Conservation (phyloP, 2,797 vertebrate species). For the Decapterus maruadsi region DNA sequence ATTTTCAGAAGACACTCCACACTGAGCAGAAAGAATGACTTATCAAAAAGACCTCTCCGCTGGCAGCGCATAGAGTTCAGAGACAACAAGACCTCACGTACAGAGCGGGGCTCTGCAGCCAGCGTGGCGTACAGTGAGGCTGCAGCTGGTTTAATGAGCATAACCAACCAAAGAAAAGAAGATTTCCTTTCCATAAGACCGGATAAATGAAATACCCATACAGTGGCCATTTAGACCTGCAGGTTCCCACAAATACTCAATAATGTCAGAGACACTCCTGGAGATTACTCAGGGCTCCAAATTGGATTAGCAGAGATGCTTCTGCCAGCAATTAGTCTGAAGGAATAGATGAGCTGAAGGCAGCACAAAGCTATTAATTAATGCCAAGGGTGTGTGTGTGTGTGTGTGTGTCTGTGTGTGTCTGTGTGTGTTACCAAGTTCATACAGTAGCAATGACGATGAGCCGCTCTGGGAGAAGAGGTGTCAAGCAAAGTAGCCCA, state of each 20-base stretch:
- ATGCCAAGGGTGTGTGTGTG: slow-evolving; percentile 28
- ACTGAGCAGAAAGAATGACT: background rate
- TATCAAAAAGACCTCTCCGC: slow-evolving; percentile 12
- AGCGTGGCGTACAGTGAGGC: background rate
- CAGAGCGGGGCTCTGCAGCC: slow-evolving; percentile 11
- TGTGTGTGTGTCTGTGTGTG: background rate
- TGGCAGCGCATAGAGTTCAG: background rate
- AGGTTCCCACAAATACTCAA: slow-evolving; percentile 59
- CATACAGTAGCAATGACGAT: slow-evolving; percentile 52
- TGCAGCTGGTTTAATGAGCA: background rate
- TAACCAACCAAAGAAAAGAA: background rate
- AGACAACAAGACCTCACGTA: background rate
- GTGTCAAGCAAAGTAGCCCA: slow-evolving; percentile 62
- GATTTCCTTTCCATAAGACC: slow-evolving; percentile 19
- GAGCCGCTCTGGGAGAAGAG: slow-evolving; percentile 52
- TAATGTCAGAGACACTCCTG: slow-evolving; percentile 52
- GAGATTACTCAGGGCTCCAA: slow-evolving; percentile 71
- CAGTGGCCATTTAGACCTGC: slow-evolving; percentile 45
- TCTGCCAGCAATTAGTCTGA: slow-evolving; percentile 73
- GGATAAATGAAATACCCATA: slow-evolving; percentile 46
- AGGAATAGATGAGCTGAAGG: slow-evolving; percentile 66
- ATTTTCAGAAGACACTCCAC: background rate
- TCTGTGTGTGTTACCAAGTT: slow-evolving; percentile 42
- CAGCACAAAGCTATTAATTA: slow-evolving; percentile 76
- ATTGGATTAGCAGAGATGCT: slow-evolving; percentile 76